Conservation (phyloP, 2,113 vertebrate species). For the Chloroceryle aenea region DNA sequence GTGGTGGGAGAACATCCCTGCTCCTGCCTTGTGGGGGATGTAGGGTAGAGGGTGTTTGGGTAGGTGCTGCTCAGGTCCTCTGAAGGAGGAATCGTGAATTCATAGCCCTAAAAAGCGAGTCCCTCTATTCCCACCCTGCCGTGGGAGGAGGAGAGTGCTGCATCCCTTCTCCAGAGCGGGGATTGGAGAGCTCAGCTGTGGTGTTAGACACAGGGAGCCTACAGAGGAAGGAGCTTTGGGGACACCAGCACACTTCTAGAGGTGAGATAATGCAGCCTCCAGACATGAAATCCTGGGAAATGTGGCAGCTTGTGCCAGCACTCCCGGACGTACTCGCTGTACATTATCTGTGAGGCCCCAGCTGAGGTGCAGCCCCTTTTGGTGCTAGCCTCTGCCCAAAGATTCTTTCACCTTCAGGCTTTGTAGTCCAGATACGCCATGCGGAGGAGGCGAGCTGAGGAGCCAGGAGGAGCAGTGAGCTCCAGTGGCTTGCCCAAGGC, state of each 20-base stretch:
- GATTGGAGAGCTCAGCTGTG: not conserved
- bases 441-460: not conserved
- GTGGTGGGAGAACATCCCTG: not conserved
- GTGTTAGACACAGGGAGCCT: not conserved
- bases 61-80: not conserved
- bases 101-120: not conserved
- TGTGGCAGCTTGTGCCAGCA: not conserved
- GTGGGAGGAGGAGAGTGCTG: not conserved
- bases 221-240: not conserved
- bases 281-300: not conserved
- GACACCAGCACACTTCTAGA: rapidly evolving
- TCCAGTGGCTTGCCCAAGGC: not conserved
- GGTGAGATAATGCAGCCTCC: not conserved
- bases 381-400: not conserved
- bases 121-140: not conserved
- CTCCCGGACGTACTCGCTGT: not conserved
- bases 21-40: not conserved
- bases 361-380: not conserved
- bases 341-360: not conserved
- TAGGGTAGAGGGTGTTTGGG: not conserved
- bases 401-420: not conserved
- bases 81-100: not conserved
- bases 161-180: not conserved
- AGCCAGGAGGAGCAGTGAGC: not conserved
- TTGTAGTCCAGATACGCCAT: not conserved